Conservation (phyloP, 2,888 invertebrate genomes). For the Molorchus minor region DNA sequence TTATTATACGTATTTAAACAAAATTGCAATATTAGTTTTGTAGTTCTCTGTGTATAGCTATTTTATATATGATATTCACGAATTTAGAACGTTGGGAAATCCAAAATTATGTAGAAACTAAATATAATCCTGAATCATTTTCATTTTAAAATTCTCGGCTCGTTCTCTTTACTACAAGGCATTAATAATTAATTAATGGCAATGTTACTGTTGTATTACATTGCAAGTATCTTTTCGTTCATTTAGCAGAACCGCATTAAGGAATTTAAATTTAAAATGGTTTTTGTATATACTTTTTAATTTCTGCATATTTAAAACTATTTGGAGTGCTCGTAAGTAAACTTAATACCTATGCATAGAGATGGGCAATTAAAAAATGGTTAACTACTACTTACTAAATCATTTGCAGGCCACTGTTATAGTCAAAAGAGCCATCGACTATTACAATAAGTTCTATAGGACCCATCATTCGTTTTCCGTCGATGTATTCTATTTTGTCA, state of each 20-base stretch:
- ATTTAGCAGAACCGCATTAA: background rate
- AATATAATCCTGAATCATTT: constrained; percentile 25
- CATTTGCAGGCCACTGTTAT: constrained; percentile 67
- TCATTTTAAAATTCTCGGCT: constrained; percentile 17
- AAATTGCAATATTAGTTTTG: background rate
- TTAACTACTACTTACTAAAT: constrained; percentile 66
- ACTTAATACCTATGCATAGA: too few species aligned
- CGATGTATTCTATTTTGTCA: constrained; percentile 45
- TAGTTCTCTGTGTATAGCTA: background rate
- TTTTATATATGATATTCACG: constrained; percentile 2
- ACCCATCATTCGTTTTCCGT: constrained; percentile 54
- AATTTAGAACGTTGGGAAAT: constrained; percentile 15
- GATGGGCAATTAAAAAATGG: too few species aligned
- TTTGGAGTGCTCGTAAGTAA: too few species aligned
- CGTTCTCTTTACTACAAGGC: constrained; percentile 7
- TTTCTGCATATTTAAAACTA: too few species aligned
- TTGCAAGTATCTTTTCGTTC: constrained; percentile 8
- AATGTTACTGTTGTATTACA: constrained; percentile 16
- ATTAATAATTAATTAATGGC: constrained; percentile 15
- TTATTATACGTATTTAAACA: background rate
- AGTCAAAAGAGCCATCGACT: constrained; percentile 69
- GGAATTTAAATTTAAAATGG: too few species aligned
- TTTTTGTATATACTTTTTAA: too few species aligned
- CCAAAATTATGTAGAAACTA: constrained; percentile 19
- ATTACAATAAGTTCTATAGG: constrained; percentile 68